Percentiles rank a stretch among this genome's conserved stretches.
These are phyloP conservation scores for Numenius phaeopus DNA, from an alignment of 2,797 vertebrate genomes.

Conservation along the genomic window DNA sequence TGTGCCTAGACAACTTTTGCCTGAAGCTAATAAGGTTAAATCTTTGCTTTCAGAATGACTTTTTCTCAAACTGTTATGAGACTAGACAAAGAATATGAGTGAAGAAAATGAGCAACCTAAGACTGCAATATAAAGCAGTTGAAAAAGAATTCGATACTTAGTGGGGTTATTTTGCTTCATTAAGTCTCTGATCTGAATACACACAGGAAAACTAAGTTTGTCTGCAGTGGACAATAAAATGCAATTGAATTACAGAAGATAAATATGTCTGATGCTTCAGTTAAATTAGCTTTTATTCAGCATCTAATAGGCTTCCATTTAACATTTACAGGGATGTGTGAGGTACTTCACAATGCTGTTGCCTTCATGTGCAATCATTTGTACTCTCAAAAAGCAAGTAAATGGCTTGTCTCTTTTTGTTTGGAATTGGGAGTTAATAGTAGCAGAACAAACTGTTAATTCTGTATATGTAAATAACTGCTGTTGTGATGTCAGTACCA, in stretches of 20 bases:
- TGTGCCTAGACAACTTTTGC: neutral
- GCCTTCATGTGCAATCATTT: neutral
- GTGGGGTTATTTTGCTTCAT: neutral
- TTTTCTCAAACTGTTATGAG: neutral
- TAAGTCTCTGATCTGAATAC: neutral
- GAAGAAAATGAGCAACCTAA: neutral
- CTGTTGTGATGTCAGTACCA: slow-evolving; percentile 49
- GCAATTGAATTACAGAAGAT: slow-evolving; percentile 31
- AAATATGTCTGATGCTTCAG: slow-evolving; percentile 50
- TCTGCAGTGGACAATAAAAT: slow-evolving; percentile 14
- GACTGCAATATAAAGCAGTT: neutral
- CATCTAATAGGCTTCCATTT: slow-evolving; percentile 39
- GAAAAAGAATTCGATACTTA: neutral
- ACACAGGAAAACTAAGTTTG: neutral
- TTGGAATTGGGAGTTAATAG: neutral
- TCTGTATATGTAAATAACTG: slow-evolving; percentile 5
- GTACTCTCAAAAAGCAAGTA: neutral
- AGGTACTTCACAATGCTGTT: neutral
- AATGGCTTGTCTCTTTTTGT: neutral
- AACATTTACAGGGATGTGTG: neutral
- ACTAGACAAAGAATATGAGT: neutral
- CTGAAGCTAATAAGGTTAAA: neutral
- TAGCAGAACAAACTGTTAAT: neutral
- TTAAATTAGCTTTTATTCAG: slow-evolving; percentile 63
- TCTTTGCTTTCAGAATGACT: neutral